These are phyloP conservation scores for Vipera latastei DNA, from an alignment of 2,797 vertebrate species.

Conservation along the genomic window DNA sequence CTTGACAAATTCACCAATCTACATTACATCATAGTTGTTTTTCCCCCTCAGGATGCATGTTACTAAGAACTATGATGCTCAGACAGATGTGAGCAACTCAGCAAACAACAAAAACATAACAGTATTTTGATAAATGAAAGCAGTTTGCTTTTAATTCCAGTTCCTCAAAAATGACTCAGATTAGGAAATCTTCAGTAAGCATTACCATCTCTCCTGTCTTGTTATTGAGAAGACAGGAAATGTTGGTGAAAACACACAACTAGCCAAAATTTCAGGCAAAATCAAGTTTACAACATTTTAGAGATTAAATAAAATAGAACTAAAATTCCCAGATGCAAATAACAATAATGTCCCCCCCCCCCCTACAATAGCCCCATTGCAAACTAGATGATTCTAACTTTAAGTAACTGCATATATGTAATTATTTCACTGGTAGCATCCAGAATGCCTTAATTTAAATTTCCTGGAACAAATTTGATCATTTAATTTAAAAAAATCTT, in stretches of 20 bases:
- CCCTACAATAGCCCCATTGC: background rate
- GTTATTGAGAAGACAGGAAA: background rate
- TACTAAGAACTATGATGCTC: background rate
- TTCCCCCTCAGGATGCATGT: background rate
- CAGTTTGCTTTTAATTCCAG: background rate
- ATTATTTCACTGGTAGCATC: background rate
- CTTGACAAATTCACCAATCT: slow-evolving; percentile 29
- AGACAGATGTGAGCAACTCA: background rate
- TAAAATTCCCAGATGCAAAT: background rate
- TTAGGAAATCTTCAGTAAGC: background rate
- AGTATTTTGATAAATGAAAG: background rate
- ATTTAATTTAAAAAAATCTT: background rate
- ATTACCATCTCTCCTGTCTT: background rate
- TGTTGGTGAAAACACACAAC: background rate
- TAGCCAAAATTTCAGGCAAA: background rate
- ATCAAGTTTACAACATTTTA: background rate
- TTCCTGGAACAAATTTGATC: background rate
- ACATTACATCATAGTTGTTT: slow-evolving; percentile 14
- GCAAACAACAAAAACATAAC: background rate
- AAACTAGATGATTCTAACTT: background rate
- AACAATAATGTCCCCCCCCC: background rate
- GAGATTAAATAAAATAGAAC: background rate
- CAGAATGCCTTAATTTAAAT: background rate
- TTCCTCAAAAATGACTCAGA: background rate
- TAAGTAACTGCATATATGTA: background rate